These are phyloP conservation scores for Corvus hawaiiensis DNA, from an alignment of 2,113 vertebrate species.

Conservation along the genomic window DNA sequence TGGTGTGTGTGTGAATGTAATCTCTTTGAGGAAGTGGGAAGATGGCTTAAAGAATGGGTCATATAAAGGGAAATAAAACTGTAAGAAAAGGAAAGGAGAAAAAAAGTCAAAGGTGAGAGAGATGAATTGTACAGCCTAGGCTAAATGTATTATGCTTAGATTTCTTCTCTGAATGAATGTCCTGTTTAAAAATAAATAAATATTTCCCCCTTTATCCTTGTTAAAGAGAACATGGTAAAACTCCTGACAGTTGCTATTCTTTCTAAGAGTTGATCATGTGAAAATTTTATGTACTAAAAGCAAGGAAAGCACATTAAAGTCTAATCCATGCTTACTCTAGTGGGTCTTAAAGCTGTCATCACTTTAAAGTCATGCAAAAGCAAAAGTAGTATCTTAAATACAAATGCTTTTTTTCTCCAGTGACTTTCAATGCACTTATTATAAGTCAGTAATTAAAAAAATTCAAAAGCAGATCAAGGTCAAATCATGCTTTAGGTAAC, in stretches of 20 bases:
- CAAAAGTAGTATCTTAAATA: background rate
- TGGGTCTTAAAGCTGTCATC: slow-evolving; percentile 14
- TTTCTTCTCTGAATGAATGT: background rate
- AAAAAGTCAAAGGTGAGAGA: background rate
- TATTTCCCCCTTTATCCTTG: background rate
- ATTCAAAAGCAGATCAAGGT: background rate
- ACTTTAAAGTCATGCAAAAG: background rate
- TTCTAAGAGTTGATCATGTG: background rate
- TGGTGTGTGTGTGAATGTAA: background rate
- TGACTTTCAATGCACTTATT: background rate
- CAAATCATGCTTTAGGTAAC: background rate
- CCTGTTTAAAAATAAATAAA: background rate
- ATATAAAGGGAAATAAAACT: background rate
- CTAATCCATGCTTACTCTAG: background rate
- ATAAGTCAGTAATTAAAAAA: background rate
- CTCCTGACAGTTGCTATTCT: background rate
- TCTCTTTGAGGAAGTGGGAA: background rate
- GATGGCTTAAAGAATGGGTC: background rate
- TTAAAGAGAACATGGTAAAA: background rate
- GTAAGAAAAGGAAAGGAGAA: background rate
- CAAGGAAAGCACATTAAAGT: background rate
- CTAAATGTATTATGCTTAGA: background rate
- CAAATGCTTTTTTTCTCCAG: background rate
- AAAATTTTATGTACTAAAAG: slow-evolving; percentile 16
- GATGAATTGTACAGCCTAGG: background rate